Evolutionary conservation across 2,797 vertebrate genomes (phyloP).

Genomic region (Artibeus jamaicensis): DNA sequence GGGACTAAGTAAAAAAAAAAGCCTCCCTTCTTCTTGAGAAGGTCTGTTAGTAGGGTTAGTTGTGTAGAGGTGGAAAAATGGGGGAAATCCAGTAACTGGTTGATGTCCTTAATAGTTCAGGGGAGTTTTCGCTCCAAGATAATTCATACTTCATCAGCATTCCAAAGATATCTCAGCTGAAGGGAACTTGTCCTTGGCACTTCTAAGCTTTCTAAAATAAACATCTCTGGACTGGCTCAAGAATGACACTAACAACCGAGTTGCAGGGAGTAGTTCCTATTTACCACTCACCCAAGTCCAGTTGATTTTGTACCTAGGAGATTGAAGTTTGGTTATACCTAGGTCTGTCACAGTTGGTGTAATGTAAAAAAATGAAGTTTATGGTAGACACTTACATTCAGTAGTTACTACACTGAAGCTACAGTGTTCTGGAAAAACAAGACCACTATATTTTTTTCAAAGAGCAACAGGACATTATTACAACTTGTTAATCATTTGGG

Average conservation of each 20-base stretch:
- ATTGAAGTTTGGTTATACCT: not conserved
- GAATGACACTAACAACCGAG: not conserved
- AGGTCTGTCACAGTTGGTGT: conserved; percentile 14
- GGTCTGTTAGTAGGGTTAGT: not conserved
- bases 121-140: conserved; percentile 45
- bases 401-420: not conserved
- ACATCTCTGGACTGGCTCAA: not conserved
- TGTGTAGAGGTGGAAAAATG: conserved; percentile 38
- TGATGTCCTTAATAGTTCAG: conserved; percentile 13
- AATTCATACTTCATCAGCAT: conserved; percentile 33
- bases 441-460: not conserved
- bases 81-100: conserved; percentile 52
- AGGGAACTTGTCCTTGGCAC: not conserved
- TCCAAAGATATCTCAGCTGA: conserved; percentile 1
- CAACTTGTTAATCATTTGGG: conserved; percentile 5
- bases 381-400: not conserved
- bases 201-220: conserved; percentile 31
- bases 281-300: conserved; percentile 12
- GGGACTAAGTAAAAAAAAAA: not conserved
- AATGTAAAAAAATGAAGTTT: not conserved
- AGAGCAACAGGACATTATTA: not conserved
- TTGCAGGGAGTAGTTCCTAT: not conserved
- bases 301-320: not conserved
- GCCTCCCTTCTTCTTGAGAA: conserved; percentile 9
- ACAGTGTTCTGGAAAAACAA: not conserved